Percentiles rank a stretch among this genome's conserved stretches.
Evolutionary conservation across 2,797 vertebrate species (phyloP).

Genomic region (Neosalanx taihuensis): DNA sequence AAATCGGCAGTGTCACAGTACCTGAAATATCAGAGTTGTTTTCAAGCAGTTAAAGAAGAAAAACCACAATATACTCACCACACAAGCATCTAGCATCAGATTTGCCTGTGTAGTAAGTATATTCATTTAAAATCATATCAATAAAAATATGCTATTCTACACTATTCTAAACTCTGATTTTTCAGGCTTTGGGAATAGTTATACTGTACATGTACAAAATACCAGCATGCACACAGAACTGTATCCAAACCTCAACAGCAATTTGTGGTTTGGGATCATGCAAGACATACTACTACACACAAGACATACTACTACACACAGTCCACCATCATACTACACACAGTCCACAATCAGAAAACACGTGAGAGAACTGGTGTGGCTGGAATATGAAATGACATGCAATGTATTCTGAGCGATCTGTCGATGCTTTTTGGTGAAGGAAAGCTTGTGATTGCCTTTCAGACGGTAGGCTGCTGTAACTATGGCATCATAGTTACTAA

Average conservation of each 20-base stretch:
- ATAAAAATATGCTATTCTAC: neutral
- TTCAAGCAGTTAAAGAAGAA: conserved; percentile 1
- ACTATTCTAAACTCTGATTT: conserved; percentile 34
- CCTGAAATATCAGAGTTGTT: conserved; percentile 52
- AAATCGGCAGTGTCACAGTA: conserved; percentile 35
- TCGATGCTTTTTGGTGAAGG: conserved; percentile 28
- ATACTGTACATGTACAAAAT: conserved; percentile 22
- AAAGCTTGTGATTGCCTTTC: conserved; percentile 33
- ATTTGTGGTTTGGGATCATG: conserved; percentile 45
- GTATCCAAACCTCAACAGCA: conserved; percentile 27
- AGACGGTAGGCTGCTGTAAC: conserved; percentile 48
- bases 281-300: conserved; percentile 27
- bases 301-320: conserved; percentile 21
- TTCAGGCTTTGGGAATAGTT: conserved; percentile 30
- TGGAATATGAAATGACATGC: conserved; percentile 50
- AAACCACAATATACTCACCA: neutral
- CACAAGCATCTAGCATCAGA: neutral
- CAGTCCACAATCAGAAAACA: conserved; percentile 16
- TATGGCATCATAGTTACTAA: conserved; percentile 59
- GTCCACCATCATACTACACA: conserved; percentile 25
- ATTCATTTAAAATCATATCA: neutral
- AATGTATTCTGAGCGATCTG: conserved; percentile 44
- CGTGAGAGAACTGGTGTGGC: conserved; percentile 25
- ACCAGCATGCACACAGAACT: conserved; percentile 34
- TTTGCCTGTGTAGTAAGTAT: neutral